These are phyloP conservation scores for Micronycteris hirsuta DNA, from an alignment of 2,113 vertebrate genomes.

Conservation along the genomic window DNA sequence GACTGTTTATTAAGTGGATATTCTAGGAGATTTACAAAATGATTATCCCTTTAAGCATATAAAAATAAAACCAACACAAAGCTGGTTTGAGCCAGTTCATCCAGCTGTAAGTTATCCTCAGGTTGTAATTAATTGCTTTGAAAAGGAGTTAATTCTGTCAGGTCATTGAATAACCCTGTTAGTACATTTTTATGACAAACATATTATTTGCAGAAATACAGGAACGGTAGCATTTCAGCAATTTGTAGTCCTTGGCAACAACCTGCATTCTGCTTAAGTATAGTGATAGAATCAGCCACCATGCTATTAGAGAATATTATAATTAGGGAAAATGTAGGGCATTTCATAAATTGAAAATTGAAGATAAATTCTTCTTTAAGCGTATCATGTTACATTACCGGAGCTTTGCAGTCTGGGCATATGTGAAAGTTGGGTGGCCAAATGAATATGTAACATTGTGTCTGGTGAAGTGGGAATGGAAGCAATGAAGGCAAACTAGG, in stretches of 20 bases:
- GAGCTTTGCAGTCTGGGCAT: neutral
- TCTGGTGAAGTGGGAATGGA: neutral
- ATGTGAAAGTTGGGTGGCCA: neutral
- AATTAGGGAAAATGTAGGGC: neutral
- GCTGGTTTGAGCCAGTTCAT: neutral
- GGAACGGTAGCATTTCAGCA: conserved; percentile 23
- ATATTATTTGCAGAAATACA: conserved; percentile 46
- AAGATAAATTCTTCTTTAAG: neutral
- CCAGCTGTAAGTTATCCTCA: neutral
- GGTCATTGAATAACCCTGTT: conserved; percentile 12
- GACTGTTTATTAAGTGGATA: neutral
- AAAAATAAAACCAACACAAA: neutral
- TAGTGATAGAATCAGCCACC: neutral
- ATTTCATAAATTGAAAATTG: conserved; percentile 12
- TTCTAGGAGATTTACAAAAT: neutral
- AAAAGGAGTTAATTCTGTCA: conserved; percentile 50
- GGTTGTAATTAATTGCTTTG: conserved; percentile 51
- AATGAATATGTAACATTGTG: neutral
- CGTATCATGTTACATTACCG: neutral
- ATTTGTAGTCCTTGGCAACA: conserved; percentile 18
- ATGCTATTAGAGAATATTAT: neutral
- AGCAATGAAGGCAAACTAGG: neutral
- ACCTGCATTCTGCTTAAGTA: neutral
- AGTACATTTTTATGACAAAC: conserved; percentile 35
- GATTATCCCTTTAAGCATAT: neutral